A percentile compares a stretch with the other conserved stretches of the same genome.
Conservation (phyloP, 2,113 vertebrate species). For the Hemichromis elongatus region DNA sequence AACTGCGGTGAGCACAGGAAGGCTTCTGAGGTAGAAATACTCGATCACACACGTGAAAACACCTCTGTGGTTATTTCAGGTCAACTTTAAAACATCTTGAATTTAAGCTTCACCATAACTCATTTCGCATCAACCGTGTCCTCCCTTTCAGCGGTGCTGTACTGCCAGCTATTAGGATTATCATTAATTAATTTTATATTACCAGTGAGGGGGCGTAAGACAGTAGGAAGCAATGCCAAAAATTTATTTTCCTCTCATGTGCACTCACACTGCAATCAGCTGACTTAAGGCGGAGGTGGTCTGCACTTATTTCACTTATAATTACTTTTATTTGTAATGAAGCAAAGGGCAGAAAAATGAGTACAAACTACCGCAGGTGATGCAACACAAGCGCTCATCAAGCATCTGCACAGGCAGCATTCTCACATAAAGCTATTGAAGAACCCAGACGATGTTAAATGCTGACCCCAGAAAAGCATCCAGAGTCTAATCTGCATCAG, state of each 20-base stretch:
- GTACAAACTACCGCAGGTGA: rapidly evolving
- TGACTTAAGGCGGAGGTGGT: not conserved
- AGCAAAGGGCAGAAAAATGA: not conserved
- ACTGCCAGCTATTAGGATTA: not conserved
- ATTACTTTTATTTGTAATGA: not conserved
- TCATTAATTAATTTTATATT: not conserved
- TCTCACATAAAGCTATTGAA: rapidly evolving
- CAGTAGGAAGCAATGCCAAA: not conserved
- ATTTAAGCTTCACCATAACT: not conserved
- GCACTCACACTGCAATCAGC: not conserved
- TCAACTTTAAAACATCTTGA: not conserved
- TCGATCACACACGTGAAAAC: not conserved
- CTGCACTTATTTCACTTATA: not conserved
- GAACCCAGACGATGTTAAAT: not conserved
- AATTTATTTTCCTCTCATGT: not conserved
- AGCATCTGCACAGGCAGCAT: not conserved
- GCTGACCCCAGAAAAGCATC: not conserved
- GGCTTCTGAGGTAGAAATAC: rapidly evolving
- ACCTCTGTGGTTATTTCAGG: not conserved
- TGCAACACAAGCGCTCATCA: not conserved
- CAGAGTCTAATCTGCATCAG: rapidly evolving
- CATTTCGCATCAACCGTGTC: not conserved
- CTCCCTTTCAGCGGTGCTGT: not conserved
- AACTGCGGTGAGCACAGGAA: not conserved
- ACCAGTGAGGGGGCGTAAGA: not conserved